Conservation (phyloP, 1,140 invertebrate genomes). For the Araneus ventricosus region DNA sequence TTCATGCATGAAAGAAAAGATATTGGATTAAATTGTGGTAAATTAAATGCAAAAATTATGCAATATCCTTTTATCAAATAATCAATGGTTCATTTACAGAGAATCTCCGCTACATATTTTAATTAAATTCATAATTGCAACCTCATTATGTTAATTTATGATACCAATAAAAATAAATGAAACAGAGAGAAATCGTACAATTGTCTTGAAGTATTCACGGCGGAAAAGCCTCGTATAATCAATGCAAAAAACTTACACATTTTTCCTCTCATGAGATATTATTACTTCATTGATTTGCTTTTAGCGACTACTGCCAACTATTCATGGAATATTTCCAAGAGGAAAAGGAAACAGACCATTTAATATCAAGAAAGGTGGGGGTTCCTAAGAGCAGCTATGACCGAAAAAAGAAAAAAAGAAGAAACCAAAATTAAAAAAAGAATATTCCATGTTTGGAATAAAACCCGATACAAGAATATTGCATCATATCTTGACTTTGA, state of each 20-base stretch:
- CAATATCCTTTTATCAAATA: no score
- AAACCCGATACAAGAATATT: constrained; percentile 49
- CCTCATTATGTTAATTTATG: background rate
- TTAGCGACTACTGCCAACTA: constrained; percentile 57
- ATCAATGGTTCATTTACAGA: no score
- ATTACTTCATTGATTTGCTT: constrained; percentile 63
- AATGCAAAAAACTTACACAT: constrained; percentile 49
- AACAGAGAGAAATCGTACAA: background rate
- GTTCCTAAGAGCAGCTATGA: constrained; percentile 12
- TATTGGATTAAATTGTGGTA: no score
- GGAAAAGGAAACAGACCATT: constrained; percentile 54
- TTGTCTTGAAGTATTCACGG: background rate
- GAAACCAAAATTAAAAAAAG: constrained; percentile 11
- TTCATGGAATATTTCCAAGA: constrained; percentile 56
- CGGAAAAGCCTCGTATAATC: background rate
- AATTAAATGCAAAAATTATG: no score
- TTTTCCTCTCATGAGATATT: constrained; percentile 52
- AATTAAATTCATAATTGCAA: background rate
- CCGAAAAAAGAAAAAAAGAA: background rate
- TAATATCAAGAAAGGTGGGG: constrained; percentile 51
- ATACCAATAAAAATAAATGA: background rate
- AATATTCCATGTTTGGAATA: constrained; percentile 14
- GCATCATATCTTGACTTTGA: constrained; percentile 66
- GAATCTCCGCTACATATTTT: no score
- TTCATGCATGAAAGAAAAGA: no score